Conservation (phyloP, 1,140 invertebrate species). For the Anoplolepis gracilipes region DNA sequence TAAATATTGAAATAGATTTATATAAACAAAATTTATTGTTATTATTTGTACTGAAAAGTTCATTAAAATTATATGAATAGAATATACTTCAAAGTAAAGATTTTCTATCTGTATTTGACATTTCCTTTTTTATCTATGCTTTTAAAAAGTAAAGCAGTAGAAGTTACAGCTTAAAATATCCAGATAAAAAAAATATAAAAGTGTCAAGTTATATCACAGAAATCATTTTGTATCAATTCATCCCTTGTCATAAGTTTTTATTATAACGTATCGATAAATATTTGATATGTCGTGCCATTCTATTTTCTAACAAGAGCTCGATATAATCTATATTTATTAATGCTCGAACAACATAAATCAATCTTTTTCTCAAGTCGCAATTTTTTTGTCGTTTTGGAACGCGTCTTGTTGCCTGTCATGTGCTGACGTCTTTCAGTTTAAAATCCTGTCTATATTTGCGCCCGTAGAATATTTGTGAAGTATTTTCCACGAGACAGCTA, state of each 20-base stretch:
- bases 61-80: no score
- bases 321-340: slow-evolving; percentile 16
- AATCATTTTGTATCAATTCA: background rate
- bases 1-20: background rate
- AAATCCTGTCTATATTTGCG: slow-evolving; percentile 1
- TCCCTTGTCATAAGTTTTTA: background rate
- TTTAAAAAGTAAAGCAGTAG: background rate
- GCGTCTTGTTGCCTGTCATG: background rate
- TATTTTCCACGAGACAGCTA: slow-evolving; percentile 3
- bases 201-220: background rate
- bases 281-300: background rate
- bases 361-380: background rate
- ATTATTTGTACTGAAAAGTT: no score
- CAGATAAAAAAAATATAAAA: background rate
- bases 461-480: slow-evolving; percentile 39
- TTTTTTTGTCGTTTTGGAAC: background rate
- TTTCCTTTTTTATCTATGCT: background rate
- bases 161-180: background rate
- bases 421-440: slow-evolving; percentile 25
- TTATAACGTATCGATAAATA: background rate
- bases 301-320: background rate
- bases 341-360: background rate
- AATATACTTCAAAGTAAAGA: no score
- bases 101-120: background rate
- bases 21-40: background rate